Percentiles rank a stretch among this genome's conserved stretches.
Conservation (phyloP, 2,113 vertebrate species). For the Eira barbara region DNA sequence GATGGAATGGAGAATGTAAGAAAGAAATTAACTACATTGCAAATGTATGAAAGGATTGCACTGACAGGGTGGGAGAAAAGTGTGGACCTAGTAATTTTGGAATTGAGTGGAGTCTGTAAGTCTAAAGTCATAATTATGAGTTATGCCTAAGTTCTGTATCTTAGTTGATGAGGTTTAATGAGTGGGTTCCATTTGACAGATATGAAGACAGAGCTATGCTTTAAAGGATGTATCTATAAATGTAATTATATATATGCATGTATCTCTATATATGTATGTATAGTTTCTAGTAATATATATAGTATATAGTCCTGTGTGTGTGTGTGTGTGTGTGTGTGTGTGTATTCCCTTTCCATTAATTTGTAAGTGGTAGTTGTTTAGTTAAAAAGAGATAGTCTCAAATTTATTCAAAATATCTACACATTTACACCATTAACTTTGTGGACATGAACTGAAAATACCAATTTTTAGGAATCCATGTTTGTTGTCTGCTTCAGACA, state of each 20-base stretch:
- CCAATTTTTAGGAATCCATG: background rate
- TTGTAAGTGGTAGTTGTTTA: background rate
- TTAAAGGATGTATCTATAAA: background rate
- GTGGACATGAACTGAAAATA: background rate
- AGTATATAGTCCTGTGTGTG: background rate
- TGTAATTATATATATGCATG: background rate
- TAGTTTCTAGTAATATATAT: background rate
- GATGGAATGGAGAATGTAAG: background rate
- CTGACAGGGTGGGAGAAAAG: background rate
- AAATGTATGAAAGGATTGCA: background rate
- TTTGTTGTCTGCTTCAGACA: background rate
- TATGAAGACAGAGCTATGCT: background rate
- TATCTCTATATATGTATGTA: background rate
- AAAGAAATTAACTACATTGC: background rate
- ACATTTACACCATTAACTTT: background rate
- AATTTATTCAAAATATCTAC: background rate
- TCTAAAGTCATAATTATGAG: background rate
- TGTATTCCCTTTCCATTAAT: background rate
- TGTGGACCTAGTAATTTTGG: background rate
- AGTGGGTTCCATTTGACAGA: background rate
- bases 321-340: background rate
- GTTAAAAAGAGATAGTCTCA: background rate
- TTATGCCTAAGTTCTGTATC: background rate
- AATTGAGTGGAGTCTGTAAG: background rate
- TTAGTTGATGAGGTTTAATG: too few relatives aligned